A percentile compares a stretch with the other conserved stretches of the same genome.
These are phyloP conservation scores for Threskiornis aethiopicus DNA, from an alignment of 2,797 vertebrate genomes.

Conservation along the genomic window DNA sequence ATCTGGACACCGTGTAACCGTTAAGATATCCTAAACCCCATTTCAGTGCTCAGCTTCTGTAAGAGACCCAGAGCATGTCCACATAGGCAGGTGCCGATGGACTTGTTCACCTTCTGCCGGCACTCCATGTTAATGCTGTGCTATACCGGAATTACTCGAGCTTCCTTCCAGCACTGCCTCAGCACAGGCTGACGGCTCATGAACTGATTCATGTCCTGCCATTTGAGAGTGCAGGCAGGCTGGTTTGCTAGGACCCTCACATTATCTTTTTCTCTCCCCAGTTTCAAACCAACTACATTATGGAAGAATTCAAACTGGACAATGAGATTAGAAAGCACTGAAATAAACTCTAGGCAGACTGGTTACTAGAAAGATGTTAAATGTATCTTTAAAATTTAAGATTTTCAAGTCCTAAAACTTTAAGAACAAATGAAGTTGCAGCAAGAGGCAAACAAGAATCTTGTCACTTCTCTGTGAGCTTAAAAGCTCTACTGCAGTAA, in stretches of 20 bases:
- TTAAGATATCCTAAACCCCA: neutral
- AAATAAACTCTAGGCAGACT: neutral
- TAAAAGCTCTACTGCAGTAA: neutral
- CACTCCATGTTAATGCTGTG: accelerated
- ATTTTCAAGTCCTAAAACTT: neutral
- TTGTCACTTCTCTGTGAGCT: neutral
- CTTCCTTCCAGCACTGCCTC: neutral
- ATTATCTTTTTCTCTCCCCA: neutral
- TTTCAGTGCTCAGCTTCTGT: neutral
- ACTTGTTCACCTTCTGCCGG: neutral
- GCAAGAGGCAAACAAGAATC: neutral
- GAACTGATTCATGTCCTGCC: neutral
- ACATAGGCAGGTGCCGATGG: neutral
- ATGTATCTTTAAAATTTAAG: neutral
- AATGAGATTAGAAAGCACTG: neutral
- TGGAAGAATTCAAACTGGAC: neutral
- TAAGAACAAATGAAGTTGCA: neutral
- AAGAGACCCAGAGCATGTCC: neutral
- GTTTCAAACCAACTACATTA: neutral
- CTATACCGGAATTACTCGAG: neutral
- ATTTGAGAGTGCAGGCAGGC: neutral
- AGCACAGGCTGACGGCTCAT: neutral
- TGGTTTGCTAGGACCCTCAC: neutral
- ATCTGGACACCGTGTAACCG: neutral
- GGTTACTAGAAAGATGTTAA: neutral